Percentiles rank a stretch among this genome's conserved stretches.
phyloP scores from a whole-genome alignment of 1,140 invertebrate species.

The Wiebesia pumilae region DNA sequence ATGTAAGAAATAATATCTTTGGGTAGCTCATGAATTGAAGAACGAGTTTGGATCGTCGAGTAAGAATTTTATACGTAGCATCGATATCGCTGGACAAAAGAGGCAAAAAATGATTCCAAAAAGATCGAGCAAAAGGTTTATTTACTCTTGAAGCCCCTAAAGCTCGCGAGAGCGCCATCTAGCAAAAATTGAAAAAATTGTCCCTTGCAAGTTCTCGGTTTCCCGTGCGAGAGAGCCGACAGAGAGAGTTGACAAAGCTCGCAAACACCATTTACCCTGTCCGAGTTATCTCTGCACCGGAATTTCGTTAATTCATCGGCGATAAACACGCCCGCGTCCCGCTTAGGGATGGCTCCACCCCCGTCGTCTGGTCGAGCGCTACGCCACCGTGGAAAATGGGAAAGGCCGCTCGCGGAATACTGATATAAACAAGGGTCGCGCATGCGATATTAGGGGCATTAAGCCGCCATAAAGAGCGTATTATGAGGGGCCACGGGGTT shows the following conservation, averaged over 20 bases:
- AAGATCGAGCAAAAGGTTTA: too few relatives aligned
- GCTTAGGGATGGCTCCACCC: not conserved
- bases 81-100: too few relatives aligned
- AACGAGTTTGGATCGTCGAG: too few relatives aligned
- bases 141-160: too few relatives aligned
- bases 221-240: not conserved
- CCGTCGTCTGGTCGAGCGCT: not conserved
- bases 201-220: not conserved
- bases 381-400: constrained; percentile 26
- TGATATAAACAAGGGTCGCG: constrained; percentile 72
- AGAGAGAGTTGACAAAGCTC: not conserved
- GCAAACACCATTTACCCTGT: not conserved
- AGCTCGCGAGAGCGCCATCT: too few relatives aligned
- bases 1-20: too few relatives aligned
- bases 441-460: constrained; percentile 73
- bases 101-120: too few relatives aligned
- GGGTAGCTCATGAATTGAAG: too few relatives aligned
- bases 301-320: constrained; percentile 35
- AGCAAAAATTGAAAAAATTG: constrained; percentile 1
- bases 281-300: not conserved
- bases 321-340: constrained; percentile 32
- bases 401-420: constrained; percentile 56
- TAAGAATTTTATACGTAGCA: too few relatives aligned
- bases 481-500: constrained; percentile 63
- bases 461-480: constrained; percentile 75